Percentiles rank a stretch among this genome's conserved stretches.
These are phyloP conservation scores for Merluccius polli DNA, from an alignment of 2,797 vertebrate species.

Conservation along the genomic window DNA sequence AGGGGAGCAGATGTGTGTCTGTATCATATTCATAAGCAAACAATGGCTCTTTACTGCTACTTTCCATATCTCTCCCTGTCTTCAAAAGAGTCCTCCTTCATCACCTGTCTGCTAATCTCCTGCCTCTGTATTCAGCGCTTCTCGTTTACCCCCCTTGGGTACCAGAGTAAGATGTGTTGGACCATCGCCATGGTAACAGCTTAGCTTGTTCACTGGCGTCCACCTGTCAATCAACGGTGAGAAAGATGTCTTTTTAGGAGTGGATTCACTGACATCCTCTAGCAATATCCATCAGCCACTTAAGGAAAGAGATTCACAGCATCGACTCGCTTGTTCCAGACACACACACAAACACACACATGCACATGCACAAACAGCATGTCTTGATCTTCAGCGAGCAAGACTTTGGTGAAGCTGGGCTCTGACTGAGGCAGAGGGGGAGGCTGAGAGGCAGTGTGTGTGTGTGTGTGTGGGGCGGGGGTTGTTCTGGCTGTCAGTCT, in stretches of 20 bases:
- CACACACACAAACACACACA: background rate
- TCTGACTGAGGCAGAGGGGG: background rate
- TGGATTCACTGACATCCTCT: conserved; percentile 32
- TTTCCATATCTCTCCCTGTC: background rate
- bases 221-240: conserved; percentile 49
- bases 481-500: too few relatives aligned
- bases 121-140: conserved; percentile 23
- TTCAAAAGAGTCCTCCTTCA: conserved; percentile 8
- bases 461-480: background rate
- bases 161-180: conserved; percentile 24
- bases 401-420: background rate
- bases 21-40: background rate
- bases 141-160: conserved; percentile 11
- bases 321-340: conserved; percentile 8
- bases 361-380: background rate
- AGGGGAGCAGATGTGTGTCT: background rate
- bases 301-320: conserved; percentile 33
- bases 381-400: background rate
- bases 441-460: background rate
- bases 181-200: conserved; percentile 39
- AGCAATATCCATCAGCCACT: conserved; percentile 12
- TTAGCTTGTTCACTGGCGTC: conserved; percentile 31
- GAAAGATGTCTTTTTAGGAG: conserved; percentile 32
- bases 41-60: conserved; percentile 13
- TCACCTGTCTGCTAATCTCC: conserved; percentile 21